A percentile compares a stretch with the other conserved stretches of the same genome.
phyloP scores from a whole-genome alignment of 2,113 vertebrate genomes.

The Tricholaema leucomelas region DNA sequence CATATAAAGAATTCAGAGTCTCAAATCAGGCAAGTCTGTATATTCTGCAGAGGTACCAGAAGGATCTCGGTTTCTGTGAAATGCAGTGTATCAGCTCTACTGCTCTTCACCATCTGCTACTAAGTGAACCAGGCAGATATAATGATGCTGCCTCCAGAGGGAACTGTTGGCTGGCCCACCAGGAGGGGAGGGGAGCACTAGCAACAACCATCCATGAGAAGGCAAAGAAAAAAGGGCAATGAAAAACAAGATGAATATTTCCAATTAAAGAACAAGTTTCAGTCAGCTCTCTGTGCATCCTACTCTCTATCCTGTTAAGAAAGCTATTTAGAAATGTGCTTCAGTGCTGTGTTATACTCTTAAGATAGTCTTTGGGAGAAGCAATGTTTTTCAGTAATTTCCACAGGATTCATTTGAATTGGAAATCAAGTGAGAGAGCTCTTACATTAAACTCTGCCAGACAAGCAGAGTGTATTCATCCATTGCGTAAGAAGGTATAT shows the following conservation, averaged over 20 bases:
- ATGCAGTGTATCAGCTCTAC: slow-evolving; percentile 71
- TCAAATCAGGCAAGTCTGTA: slow-evolving; percentile 51
- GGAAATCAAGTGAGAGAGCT: slow-evolving; percentile 43
- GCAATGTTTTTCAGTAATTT: slow-evolving; percentile 29
- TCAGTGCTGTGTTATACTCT: slow-evolving; percentile 22
- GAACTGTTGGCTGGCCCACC: slow-evolving; percentile 68
- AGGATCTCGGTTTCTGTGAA: slow-evolving; percentile 70
- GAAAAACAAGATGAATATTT: slow-evolving; percentile 62
- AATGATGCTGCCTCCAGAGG: slow-evolving; percentile 72
- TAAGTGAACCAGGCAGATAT: slow-evolving; percentile 68
- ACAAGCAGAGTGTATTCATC: slow-evolving; percentile 13
- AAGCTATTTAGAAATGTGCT: slow-evolving; percentile 12
- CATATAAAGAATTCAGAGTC: slow-evolving; percentile 54
- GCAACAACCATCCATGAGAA: slow-evolving; percentile 62
- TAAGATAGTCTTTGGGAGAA: slow-evolving; percentile 9
- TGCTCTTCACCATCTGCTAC: slow-evolving; percentile 71
- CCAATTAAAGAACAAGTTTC: slow-evolving; percentile 61
- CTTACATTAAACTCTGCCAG: slow-evolving; percentile 46
- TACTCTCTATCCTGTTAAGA: slow-evolving; percentile 20
- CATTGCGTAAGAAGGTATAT: not conserved
- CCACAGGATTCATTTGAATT: slow-evolving; percentile 55
- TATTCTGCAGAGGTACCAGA: slow-evolving; percentile 66
- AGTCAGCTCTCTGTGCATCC: slow-evolving; percentile 30
- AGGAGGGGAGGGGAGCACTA: slow-evolving; percentile 65
- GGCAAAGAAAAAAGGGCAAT: slow-evolving; percentile 62